phyloP scores from a whole-genome alignment of 2,888 invertebrate species.

The Maniola hyperantus region DNA sequence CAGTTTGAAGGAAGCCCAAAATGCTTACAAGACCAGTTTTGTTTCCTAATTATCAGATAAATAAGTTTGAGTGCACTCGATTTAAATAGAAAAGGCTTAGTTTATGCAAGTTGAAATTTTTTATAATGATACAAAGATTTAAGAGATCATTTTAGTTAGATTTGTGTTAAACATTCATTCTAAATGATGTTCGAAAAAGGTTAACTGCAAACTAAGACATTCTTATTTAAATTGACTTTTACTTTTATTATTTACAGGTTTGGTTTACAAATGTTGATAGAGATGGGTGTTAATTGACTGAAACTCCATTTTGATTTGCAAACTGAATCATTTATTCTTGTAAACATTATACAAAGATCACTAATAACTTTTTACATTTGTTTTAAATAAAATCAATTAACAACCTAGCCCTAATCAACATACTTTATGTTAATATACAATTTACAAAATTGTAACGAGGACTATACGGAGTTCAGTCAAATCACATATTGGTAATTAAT shows the following conservation, averaged over 20 bases:
- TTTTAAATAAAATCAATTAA: constrained; percentile 72
- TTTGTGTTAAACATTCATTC: not conserved
- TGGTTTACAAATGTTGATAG: constrained; percentile 54
- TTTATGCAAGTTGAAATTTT: no score
- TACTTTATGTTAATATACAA: constrained; percentile 53
- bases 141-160: not conserved
- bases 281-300: constrained; percentile 83
- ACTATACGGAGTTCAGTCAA: constrained; percentile 78
- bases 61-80: not conserved
- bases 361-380: constrained; percentile 67
- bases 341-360: constrained; percentile 77
- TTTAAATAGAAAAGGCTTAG: not conserved
- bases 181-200: no score
- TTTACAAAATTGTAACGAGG: constrained; percentile 56
- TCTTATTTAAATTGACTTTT: not conserved
- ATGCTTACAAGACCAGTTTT: constrained; percentile 44
- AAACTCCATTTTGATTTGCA: constrained; percentile 77
- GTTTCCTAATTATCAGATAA: constrained; percentile 45
- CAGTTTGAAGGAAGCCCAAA: constrained; percentile 47
- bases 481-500: constrained; percentile 56
- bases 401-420: constrained; percentile 78
- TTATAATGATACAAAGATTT: no score
- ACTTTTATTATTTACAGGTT: constrained; percentile 34
- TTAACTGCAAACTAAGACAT: not conserved
- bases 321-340: constrained; percentile 78